Conservation (phyloP, 2,797 vertebrate genomes). For the Crocodylus rhombifer region DNA sequence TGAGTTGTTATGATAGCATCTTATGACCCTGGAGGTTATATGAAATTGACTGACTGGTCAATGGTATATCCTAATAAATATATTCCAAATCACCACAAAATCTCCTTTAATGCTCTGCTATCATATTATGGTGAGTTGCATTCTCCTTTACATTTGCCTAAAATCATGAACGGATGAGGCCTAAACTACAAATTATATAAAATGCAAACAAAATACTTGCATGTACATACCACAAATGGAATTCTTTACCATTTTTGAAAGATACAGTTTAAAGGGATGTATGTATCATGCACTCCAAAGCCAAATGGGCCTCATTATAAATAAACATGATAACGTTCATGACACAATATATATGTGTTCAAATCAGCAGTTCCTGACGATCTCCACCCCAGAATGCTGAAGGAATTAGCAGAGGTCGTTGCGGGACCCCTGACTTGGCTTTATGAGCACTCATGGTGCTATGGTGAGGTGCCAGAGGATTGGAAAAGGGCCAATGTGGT, state of each 20-base stretch:
- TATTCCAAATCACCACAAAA: neutral
- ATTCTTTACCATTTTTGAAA: neutral
- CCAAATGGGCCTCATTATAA: neutral
- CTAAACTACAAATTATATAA: neutral
- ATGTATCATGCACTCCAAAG: neutral
- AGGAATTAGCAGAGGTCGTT: too few relatives aligned
- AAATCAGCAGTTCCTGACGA: too few relatives aligned
- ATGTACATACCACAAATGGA: neutral
- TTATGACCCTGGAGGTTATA: too few relatives aligned
- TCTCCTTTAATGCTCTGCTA: neutral
- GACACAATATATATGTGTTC: neutral
- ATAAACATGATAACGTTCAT: neutral
- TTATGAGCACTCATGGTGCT: too few relatives aligned
- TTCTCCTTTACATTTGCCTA: neutral
- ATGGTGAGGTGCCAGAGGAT: too few relatives aligned
- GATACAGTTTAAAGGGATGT: neutral
- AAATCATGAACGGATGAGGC: neutral
- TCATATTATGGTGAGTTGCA: neutral
- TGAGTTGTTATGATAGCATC: too few relatives aligned
- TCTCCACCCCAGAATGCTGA: too few relatives aligned
- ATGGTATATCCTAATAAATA: too few relatives aligned
- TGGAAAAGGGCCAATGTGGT: too few relatives aligned
- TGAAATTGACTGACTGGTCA: too few relatives aligned
- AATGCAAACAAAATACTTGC: neutral
- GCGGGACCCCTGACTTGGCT: too few relatives aligned